Evolutionary conservation across 2,113 vertebrate genomes (phyloP).

Genomic region (Pseudopodoces humilis): DNA sequence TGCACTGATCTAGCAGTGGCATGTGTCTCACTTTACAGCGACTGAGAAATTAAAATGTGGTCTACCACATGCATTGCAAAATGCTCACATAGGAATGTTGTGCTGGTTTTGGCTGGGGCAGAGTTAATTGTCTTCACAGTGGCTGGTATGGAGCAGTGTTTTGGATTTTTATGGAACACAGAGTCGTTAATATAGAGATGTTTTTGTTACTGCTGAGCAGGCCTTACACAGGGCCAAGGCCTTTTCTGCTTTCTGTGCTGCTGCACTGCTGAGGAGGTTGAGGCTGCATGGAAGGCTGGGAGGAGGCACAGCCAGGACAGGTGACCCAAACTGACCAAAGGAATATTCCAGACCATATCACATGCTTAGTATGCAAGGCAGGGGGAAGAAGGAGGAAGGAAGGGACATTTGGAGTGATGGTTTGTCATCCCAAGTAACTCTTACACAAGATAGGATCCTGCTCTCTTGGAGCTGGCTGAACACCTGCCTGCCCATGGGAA

Average conservation of each 20-base stretch:
- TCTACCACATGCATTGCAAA: not conserved
- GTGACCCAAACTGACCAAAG: not conserved
- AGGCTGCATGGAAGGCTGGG: not conserved
- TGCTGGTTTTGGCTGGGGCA: not conserved
- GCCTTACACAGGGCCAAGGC: not conserved
- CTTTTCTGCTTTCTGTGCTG: not conserved
- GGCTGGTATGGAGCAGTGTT: not conserved
- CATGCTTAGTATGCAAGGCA: rapidly evolving
- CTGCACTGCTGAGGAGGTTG: rapidly evolving
- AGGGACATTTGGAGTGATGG: not conserved
- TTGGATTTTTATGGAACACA: not conserved
- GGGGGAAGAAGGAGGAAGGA: not conserved
- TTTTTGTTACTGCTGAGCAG: not conserved
- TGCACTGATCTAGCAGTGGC: not conserved
- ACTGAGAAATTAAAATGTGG: not conserved
- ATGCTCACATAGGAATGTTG: not conserved
- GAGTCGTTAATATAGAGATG: not conserved
- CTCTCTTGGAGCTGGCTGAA: not conserved
- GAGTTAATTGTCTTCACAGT: not conserved
- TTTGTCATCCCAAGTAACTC: not conserved
- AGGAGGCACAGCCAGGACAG: not conserved
- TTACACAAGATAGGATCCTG: not conserved
- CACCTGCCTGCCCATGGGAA: not conserved
- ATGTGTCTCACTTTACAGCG: not conserved
- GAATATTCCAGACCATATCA: not conserved